Conservation (phyloP, 2,113 vertebrate genomes). For the Colaptes auratus region DNA sequence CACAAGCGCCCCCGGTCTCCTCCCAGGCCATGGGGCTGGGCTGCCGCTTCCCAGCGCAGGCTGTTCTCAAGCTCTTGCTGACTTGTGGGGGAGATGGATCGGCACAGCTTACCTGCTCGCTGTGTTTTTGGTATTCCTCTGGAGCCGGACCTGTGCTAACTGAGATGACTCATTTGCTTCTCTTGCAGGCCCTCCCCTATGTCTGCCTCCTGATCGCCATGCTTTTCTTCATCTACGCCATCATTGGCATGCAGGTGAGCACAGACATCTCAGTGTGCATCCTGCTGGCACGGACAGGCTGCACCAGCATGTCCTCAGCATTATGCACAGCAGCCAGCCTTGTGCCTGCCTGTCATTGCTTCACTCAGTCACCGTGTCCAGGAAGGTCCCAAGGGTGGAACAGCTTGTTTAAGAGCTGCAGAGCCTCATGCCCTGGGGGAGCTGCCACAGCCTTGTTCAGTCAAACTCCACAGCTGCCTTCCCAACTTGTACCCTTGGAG, state of each 20-base stretch:
- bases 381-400: not conserved
- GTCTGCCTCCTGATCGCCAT: slow-evolving; percentile 98
- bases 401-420: not conserved
- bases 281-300: not conserved
- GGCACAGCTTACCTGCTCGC: not conserved
- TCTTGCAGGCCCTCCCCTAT: slow-evolving; percentile 90
- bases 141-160: not conserved
- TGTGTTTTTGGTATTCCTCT: not conserved
- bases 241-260: slow-evolving; percentile 99
- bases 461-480: not conserved
- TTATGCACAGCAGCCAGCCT: not conserved
- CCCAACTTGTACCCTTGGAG: not conserved
- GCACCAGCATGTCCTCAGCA: not conserved
- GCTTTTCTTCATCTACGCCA: slow-evolving; percentile 99
- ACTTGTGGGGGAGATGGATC: not conserved
- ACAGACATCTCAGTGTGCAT: not conserved
- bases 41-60: not conserved
- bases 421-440: not conserved
- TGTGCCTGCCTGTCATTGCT: not conserved
- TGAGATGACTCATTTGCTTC: slow-evolving; percentile 23
- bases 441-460: not conserved
- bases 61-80: not conserved
- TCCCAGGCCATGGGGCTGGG: not conserved
- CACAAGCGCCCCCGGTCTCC: rapidly evolving
- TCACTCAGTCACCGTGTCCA: rapidly evolving